These are phyloP conservation scores for Hippocampus zosterae DNA, from an alignment of 2,113 vertebrate species.

Conservation along the genomic window DNA sequence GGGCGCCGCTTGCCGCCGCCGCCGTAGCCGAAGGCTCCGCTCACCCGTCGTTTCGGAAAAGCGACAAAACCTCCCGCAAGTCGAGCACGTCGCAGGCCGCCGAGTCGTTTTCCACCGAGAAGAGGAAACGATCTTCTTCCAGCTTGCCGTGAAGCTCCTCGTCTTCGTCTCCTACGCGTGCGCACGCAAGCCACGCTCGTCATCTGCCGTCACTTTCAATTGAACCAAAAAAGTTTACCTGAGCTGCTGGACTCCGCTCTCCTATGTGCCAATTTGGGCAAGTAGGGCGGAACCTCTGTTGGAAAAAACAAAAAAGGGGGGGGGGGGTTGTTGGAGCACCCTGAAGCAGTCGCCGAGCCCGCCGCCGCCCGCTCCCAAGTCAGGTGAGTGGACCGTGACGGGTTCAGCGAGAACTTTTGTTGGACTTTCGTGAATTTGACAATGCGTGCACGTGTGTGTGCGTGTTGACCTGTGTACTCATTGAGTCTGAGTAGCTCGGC, in stretches of 20 bases:
- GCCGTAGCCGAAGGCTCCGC: too few species aligned
- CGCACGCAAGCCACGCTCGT: too few species aligned
- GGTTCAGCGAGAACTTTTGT: too few species aligned
- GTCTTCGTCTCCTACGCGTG: constrained; percentile 47
- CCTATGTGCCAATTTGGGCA: constrained; percentile 17
- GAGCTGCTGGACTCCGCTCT: constrained; percentile 9
- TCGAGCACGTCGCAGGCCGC: constrained; percentile 74
- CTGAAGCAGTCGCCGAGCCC: too few species aligned
- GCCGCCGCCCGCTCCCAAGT: too few species aligned
- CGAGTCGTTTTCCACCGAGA: constrained; percentile 70
- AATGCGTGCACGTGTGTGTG: too few species aligned
- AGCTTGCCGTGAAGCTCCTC: constrained; percentile 76
- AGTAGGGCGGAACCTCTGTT: constrained; percentile 43
- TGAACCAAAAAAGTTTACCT: constrained; percentile 34
- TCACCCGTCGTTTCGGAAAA: constrained; percentile 55
- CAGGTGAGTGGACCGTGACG: too few species aligned
- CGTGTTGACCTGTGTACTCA: constrained; percentile 63
- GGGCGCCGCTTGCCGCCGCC: neutral
- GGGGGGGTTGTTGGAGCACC: too few species aligned
- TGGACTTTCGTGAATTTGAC: too few species aligned
- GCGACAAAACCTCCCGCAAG: constrained; percentile 66
- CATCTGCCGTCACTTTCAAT: too few species aligned
- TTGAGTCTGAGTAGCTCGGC: constrained; percentile 69
- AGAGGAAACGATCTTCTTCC: constrained; percentile 74
- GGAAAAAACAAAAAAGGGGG: neutral